Base-by-base conservation (phyloP, 2,888 invertebrate genomes). In the Rotaria sp. region DNA sequence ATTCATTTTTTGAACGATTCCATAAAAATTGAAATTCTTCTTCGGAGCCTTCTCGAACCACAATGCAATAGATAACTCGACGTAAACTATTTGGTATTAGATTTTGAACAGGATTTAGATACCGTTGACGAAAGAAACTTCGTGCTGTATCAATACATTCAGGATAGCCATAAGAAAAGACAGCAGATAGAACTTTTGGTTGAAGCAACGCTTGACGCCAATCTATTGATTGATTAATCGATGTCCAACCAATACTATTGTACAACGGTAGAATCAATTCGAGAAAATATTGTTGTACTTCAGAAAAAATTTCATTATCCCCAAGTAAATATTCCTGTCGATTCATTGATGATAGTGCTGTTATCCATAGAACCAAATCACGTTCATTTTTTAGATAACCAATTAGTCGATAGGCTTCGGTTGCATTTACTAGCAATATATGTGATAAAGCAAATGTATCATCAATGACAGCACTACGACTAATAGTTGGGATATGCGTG, bases 281-380 rank as follows among this genome's bases (percentile, higher is more conserved):
- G 21, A 52, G 84, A 26, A 86, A 45, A 30, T 75, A 74, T 48
- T 38, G 48, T 85, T 86, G 84, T 30, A 84, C 50, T 45, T 67
- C 41, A 30, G 4, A 0, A 13, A 67, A 35, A 67, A 67, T 67
- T 5, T 67, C 24, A 5, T 4, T 3, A 35, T 35, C 35, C 8
- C 21, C 5, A 8, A 67, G 13, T 35, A 67, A 67, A 21, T 67
- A 3, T 67, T 67, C 67, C 13, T 67, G 67, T 30, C 35, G 35
- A 35, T 18, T 8, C 67, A 67, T 67, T 18, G 67, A 4, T 35
- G 35, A 35, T 3, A 67, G 18, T 67, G 95, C 95, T 0, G 95
- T 94, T 0, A 94, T 93, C 96, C 96, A 96, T 0, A 95, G 95
- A 0, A 95, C 94, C 92, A 95, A 95, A 89, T 95, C 94, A 90